These are phyloP conservation scores for Balaeniceps rex DNA, from an alignment of 2,113 vertebrate species.

Conservation along the genomic window DNA sequence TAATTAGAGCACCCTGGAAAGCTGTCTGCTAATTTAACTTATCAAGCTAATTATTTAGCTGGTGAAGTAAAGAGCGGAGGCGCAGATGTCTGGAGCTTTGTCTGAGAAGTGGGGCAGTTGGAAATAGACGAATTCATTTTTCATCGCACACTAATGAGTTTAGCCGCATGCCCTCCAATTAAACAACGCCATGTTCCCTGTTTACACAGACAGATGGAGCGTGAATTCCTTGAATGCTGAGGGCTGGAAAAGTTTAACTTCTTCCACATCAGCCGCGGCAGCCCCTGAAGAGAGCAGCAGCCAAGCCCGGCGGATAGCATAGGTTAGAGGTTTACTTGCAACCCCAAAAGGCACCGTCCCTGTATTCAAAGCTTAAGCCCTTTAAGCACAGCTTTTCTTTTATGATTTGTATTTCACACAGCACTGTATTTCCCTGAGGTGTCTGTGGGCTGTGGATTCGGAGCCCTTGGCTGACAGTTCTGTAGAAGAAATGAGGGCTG, in stretches of 20 bases:
- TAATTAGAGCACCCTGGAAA: neutral
- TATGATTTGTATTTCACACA: neutral
- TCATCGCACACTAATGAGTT: neutral
- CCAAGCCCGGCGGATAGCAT: neutral
- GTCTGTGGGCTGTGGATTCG: neutral
- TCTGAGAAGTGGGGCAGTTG: neutral
- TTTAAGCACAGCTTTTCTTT: neutral
- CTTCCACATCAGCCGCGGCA: neutral
- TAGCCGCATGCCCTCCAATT: neutral
- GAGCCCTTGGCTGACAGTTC: neutral
- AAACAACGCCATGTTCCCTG: neutral
- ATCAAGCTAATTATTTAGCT: neutral
- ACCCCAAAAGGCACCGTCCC: accelerated
- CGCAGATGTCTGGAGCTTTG: neutral
- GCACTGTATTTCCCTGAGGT: neutral
- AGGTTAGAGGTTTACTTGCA: neutral
- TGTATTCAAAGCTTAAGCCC: neutral
- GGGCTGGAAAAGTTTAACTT: neutral
- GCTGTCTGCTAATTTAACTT: neutral
- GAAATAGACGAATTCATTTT: neutral
- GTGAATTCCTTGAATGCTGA: neutral
- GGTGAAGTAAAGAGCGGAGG: neutral
- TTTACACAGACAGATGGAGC: neutral
- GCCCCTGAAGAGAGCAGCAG: neutral
- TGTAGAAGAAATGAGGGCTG: neutral